Conservation (phyloP, 2,888 invertebrate species). For the Reticulitermes lucifugus region DNA sequence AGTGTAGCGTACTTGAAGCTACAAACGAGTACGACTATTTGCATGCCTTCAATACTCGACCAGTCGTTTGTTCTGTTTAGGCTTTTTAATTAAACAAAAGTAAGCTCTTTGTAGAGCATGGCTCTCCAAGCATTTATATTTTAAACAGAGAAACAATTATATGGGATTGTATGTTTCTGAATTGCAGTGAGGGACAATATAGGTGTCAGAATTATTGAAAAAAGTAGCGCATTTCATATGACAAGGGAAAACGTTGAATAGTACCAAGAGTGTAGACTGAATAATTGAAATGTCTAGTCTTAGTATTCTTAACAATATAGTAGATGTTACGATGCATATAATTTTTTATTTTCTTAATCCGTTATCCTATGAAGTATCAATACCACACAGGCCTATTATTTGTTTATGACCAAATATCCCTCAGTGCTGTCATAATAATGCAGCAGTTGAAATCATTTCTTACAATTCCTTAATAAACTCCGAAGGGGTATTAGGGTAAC, state of each 20-base stretch:
- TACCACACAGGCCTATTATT: too few relatives aligned
- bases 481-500: too few relatives aligned
- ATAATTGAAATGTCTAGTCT: background rate
- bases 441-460: too few relatives aligned
- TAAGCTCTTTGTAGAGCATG: background rate
- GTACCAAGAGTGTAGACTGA: background rate
- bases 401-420: too few relatives aligned
- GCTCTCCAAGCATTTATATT: background rate
- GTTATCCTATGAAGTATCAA: too few relatives aligned
- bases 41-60: conserved; percentile 1
- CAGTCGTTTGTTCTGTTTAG: background rate
- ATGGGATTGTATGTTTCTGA: background rate
- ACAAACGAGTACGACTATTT: background rate
- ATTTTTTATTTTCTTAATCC: too few relatives aligned
- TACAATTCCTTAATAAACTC: too few relatives aligned
- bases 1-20: too few relatives aligned
- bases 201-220: background rate
- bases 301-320: background rate
- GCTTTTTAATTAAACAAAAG: conserved; percentile 1
- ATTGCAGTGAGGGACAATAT: background rate
- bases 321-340: background rate
- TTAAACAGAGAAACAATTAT: background rate
- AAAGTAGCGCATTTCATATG: background rate
- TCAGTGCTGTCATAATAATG: too few relatives aligned
- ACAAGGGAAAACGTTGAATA: background rate